phyloP scores from a whole-genome alignment of 2,888 invertebrate species.

The Notodonta dromedarius region DNA sequence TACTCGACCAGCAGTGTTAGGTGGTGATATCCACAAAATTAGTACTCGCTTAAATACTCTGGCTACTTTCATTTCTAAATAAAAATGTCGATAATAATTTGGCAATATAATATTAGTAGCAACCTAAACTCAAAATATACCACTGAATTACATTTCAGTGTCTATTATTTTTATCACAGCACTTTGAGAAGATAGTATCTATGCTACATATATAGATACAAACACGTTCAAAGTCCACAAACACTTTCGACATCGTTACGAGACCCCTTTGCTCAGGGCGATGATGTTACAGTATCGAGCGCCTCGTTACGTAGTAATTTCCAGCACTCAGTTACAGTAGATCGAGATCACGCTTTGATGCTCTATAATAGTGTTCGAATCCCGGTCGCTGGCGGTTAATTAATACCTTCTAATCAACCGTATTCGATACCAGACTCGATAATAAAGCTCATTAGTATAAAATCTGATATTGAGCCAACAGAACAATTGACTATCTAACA shows the following conservation, averaged over 20 bases:
- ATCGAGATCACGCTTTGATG: conserved; percentile 31
- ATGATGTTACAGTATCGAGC: conserved; percentile 19
- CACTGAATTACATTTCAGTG: background rate
- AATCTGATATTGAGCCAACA: conserved; percentile 1
- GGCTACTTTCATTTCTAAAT: too few species aligned
- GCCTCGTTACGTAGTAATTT: conserved; percentile 23
- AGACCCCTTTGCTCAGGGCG: conserved; percentile 12
- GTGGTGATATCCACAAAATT: too few species aligned
- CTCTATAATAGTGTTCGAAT: conserved; percentile 19
- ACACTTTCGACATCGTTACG: background rate
- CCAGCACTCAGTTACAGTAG: conserved; percentile 24
- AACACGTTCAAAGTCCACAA: background rate
- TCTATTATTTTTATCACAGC: background rate
- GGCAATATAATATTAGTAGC: too few species aligned
- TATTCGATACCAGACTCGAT: conserved; percentile 15
- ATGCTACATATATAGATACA: too few species aligned
- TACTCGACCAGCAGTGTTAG: too few species aligned
- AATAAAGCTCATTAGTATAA: background rate
- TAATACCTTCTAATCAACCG: conserved; percentile 43
- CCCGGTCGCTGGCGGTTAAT: conserved; percentile 31
- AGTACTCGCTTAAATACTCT: too few species aligned
- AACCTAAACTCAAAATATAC: background rate
- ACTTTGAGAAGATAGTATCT: too few species aligned
- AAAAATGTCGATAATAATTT: too few species aligned
- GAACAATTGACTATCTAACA: conserved; percentile 3